Conservation (phyloP, 2,797 vertebrate species). For the Holocentrus rufus region DNA sequence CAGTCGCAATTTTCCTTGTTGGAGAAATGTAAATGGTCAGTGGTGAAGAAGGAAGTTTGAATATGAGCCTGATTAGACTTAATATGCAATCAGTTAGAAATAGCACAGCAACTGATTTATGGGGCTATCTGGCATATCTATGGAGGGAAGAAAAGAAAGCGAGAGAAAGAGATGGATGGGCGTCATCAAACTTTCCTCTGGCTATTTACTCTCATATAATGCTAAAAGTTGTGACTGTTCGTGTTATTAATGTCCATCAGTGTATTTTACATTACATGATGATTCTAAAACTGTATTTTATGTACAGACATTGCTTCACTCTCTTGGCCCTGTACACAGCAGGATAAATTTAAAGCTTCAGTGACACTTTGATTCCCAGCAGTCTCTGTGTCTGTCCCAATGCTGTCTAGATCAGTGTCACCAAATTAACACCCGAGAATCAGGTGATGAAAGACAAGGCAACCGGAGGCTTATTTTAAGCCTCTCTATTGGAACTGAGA, state of each 20-base stretch:
- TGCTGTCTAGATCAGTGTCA: conserved; percentile 21
- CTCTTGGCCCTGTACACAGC: neutral
- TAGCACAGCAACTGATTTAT: conserved; percentile 27
- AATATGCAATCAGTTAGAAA: conserved; percentile 49
- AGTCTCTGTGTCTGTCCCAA: conserved; percentile 11
- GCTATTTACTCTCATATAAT: neutral
- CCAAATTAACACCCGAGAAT: conserved; percentile 19
- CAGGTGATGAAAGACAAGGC: conserved; percentile 7
- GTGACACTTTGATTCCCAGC: conserved; percentile 13
- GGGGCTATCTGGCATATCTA: conserved; percentile 26
- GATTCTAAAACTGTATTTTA: neutral
- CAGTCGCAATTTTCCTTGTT: conserved; percentile 53
- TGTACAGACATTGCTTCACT: neutral
- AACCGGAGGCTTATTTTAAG: conserved; percentile 23
- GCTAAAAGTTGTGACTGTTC: neutral
- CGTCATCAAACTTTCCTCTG: neutral
- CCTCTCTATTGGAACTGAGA: conserved; percentile 33
- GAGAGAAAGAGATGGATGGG: neutral
- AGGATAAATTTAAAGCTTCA: neutral
- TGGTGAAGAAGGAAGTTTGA: conserved; percentile 64
- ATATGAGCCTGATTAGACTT: conserved; percentile 68
- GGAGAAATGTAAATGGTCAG: conserved; percentile 58
- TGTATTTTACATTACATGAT: neutral
- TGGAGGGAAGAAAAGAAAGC: neutral
- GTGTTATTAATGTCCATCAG: neutral